These are phyloP conservation scores for Etheostoma nigrum DNA, from an alignment of 2,797 vertebrate species.

Conservation along the genomic window DNA sequence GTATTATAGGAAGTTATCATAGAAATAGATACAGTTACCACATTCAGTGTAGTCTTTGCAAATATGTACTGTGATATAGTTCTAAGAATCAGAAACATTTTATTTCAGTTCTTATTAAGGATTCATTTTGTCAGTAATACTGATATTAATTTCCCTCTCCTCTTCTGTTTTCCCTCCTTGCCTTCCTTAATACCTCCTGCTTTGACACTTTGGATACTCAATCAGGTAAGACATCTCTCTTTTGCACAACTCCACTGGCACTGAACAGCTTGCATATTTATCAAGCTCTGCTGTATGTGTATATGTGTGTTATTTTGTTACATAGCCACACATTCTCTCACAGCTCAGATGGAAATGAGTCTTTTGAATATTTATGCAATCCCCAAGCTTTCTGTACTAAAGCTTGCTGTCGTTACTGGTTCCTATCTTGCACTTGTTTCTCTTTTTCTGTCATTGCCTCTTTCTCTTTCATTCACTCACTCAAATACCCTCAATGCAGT, in stretches of 20 bases:
- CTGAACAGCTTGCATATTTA: constrained; percentile 63
- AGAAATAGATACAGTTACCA: no score
- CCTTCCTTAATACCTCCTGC: constrained; percentile 24
- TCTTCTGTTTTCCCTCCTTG: constrained; percentile 32
- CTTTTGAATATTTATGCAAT: constrained; percentile 78
- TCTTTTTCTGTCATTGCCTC: constrained; percentile 48
- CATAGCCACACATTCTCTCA: constrained; percentile 49
- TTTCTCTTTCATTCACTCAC: constrained; percentile 54
- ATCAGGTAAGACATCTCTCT: constrained; percentile 73
- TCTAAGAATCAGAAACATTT: not conserved
- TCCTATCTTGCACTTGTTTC: constrained; percentile 35
- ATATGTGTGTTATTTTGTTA: constrained; percentile 3
- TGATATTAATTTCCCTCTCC: constrained; percentile 29
- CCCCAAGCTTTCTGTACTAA: constrained; percentile 58
- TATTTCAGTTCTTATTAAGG: not conserved
- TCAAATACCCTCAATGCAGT: constrained; percentile 45
- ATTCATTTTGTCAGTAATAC: constrained; percentile 1
- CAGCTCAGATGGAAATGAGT: constrained; percentile 72
- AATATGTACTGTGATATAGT: not conserved
- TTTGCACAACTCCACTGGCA: constrained; percentile 52
- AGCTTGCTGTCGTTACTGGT: constrained; percentile 62
- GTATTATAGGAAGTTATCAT: not conserved
- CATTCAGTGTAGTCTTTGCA: not conserved
- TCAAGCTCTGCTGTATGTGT: constrained; percentile 47
- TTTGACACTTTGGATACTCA: constrained; percentile 47